Conservation (phyloP, 2,888 invertebrate genomes). For the Synergus umbraculus region DNA sequence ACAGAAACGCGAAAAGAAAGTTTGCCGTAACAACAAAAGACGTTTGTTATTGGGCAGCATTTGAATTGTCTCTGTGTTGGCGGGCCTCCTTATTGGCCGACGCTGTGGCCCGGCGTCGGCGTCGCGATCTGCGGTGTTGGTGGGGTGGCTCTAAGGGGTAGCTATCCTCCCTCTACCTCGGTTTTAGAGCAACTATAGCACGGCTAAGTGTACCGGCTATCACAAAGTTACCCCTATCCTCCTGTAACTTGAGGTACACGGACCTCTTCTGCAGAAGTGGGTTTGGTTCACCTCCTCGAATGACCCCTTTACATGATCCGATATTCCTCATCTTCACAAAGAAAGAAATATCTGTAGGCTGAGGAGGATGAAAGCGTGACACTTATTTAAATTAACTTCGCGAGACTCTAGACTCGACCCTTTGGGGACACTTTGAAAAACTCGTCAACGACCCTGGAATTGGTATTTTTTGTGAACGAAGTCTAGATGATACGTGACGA, state of each 20-base stretch:
- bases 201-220: slow-evolving; percentile 68
- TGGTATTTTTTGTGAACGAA: background rate
- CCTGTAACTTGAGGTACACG: slow-evolving; percentile 42
- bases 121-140: slow-evolving; percentile 67
- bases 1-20: slow-evolving; percentile 70
- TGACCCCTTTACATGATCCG: slow-evolving; percentile 59
- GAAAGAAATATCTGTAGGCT: slow-evolving; percentile 54
- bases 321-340: slow-evolving; percentile 9
- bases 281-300: slow-evolving; percentile 47
- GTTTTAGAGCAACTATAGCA: slow-evolving; percentile 63
- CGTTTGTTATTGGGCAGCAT: slow-evolving; percentile 77
- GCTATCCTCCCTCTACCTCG: slow-evolving; percentile 53
- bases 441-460: background rate
- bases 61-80: slow-evolving; percentile 76
- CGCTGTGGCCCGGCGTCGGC: slow-evolving; percentile 65
- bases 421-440: slow-evolving; percentile 12
- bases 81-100: slow-evolving; percentile 74
- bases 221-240: slow-evolving; percentile 62
- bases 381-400: slow-evolving; percentile 61
- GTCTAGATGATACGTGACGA: slow-evolving; percentile 1
- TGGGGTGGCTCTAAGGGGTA: slow-evolving; percentile 66
- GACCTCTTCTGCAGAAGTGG: slow-evolving; percentile 30
- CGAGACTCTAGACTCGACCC: background rate
- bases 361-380: slow-evolving; percentile 56
- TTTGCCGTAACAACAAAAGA: slow-evolving; percentile 77